These are phyloP conservation scores for Notechis scutatus DNA, from an alignment of 2,113 vertebrate species.

Conservation along the genomic window DNA sequence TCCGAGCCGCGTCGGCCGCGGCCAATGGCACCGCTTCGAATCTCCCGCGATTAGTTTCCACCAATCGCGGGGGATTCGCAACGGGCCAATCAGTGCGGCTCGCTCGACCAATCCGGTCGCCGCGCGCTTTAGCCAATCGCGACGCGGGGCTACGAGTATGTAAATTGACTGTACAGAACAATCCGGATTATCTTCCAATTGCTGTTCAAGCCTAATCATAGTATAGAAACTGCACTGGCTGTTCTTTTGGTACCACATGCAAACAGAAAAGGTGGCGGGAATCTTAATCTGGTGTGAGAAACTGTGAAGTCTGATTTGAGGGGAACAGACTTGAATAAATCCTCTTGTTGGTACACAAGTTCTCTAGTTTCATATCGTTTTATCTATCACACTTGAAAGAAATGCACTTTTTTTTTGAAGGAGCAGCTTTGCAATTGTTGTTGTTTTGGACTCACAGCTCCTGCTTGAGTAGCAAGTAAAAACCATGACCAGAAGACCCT, in stretches of 20 bases:
- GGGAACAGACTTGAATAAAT: neutral
- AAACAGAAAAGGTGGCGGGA: neutral
- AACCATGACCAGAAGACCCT: neutral
- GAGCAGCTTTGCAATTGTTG: neutral
- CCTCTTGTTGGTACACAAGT: neutral
- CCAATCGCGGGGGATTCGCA: no score
- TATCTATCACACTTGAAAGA: neutral
- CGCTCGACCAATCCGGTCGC: no score
- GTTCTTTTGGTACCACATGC: neutral
- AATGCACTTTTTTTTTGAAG: neutral
- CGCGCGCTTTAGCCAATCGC: no score
- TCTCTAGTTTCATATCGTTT: neutral
- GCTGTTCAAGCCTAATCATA: neutral
- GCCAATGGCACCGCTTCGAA: no score
- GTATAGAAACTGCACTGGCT: neutral
- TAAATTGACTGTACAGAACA: no score
- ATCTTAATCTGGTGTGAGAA: neutral
- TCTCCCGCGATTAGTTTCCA: no score
- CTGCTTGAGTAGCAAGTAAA: neutral
- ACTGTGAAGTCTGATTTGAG: neutral
- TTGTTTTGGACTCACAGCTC: neutral
- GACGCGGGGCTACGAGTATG: no score
- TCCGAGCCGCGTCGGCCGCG: no score
- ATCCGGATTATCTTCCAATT: neutral
- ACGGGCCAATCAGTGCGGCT: no score